These are phyloP conservation scores for Lithophane leautieri DNA, from an alignment of 2,888 invertebrate species.

Conservation along the genomic window DNA sequence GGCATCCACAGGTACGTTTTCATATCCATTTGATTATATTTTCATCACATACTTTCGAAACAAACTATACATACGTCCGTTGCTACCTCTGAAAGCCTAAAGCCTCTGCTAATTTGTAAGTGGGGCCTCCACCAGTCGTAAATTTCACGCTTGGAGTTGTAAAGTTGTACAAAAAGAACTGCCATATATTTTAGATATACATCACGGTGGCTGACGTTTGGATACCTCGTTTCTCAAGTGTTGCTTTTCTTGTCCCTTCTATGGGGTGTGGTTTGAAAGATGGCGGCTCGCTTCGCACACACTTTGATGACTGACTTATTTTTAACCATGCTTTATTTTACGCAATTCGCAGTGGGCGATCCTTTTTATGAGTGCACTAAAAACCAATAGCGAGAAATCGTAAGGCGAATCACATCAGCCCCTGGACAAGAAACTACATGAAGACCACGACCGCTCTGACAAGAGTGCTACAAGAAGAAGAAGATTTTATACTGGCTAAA, in stretches of 20 bases:
- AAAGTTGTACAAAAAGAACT: slow-evolving; percentile 85
- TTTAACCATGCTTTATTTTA: neutral
- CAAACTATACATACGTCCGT: neutral
- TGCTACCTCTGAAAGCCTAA: slow-evolving; percentile 60
- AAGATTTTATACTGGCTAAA: neutral
- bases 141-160: slow-evolving; percentile 82
- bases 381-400: no score
- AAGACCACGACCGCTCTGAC: no score
- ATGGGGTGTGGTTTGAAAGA: slow-evolving; percentile 10
- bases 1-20: neutral
- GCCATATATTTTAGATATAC: slow-evolving; percentile 85
- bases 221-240: slow-evolving; percentile 83
- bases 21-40: neutral
- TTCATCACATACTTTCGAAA: neutral
- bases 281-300: neutral
- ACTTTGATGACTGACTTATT: neutral
- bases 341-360: no score
- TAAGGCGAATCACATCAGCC: no score
- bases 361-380: neutral
- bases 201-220: slow-evolving; percentile 84
- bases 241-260: slow-evolving; percentile 72
- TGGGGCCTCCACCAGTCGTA: slow-evolving; percentile 77
- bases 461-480: no score
- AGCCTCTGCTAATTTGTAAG: slow-evolving; percentile 82
- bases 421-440: no score